Evolutionary conservation across 2,888 invertebrate species (phyloP), one percentile per base, ranked within the genome.

Genomic region (Aphodius granarius): DNA sequence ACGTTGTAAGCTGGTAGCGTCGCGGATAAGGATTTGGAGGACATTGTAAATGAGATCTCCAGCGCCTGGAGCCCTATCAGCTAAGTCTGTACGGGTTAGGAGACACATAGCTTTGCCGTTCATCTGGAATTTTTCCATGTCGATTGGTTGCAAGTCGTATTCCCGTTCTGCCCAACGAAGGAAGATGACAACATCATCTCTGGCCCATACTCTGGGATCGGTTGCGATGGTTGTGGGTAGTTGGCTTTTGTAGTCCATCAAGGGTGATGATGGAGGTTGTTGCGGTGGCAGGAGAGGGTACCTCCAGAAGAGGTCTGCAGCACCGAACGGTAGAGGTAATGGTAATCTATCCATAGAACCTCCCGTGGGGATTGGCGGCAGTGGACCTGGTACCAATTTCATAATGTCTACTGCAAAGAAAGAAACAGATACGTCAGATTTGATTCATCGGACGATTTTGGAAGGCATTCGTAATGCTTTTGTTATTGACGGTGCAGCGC

Each of bases 41-140:
- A 97, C 96, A 88, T 98, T 98, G 89, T 96, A 97, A 78, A 98
- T 89, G 18, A 98, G 95, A 86, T 98, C 98, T 2, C 98, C 98
- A 43, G 96, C 96, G 18, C 96, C 95, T 0, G 97, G 97, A 81
- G 96, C 96, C 75, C 98, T 91, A 85, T 97, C 97, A 21, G 95
- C 94, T 81, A 98, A 91, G 87, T 98, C 97, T 16, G 92, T 92
- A 86, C 97, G 94, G 70, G 95, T 97, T 79, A 98, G 88, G 71
- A 98, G 90, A 86, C 97, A 97, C 82, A 98, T 89, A 0, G 97
- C 98, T 88, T 98, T 98, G 90, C 97, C 97, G 87, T 97, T 97
- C 97, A 97, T 97, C 89, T 96, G 96, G 87, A 97, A 97, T 88
- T 95, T 92, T 85, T 97, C 96, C 91, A 95, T 93, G 85, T 97